Percentiles rank a stretch among this genome's conserved stretches.
Conservation (phyloP, 2,888 invertebrate genomes). For the Chrysopilus asiliformis region DNA sequence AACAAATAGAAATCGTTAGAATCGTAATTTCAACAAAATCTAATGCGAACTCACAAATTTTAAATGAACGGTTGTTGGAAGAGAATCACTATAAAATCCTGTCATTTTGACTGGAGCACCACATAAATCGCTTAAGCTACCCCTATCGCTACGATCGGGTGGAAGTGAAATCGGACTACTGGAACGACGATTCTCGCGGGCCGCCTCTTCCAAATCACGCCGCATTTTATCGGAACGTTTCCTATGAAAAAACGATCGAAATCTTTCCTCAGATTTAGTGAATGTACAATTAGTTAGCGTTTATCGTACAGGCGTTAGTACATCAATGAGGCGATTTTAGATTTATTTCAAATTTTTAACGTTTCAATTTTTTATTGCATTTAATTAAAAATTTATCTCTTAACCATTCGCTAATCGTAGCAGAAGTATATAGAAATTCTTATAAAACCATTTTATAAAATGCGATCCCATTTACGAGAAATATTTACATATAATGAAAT, state of each 20-base stretch:
- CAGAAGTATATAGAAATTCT: too few species aligned
- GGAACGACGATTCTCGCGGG: constrained; percentile 50
- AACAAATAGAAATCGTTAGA: constrained; percentile 7
- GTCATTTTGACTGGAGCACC: constrained; percentile 36
- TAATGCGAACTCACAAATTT: constrained; percentile 54
- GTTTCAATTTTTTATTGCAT: constrained; percentile 4
- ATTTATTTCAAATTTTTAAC: constrained; percentile 6
- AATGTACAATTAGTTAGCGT: constrained; percentile 21
- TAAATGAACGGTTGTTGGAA: constrained; percentile 55
- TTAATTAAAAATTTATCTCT: background rate
- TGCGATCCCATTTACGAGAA: too few species aligned
- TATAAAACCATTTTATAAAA: too few species aligned
- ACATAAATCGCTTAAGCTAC: constrained; percentile 25
- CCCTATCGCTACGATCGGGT: constrained; percentile 28
- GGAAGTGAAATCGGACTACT: constrained; percentile 27
- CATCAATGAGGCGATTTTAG: constrained; percentile 14
- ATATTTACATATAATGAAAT: too few species aligned
- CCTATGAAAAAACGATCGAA: constrained; percentile 47
- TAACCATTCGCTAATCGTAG: too few species aligned
- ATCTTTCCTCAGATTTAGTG: constrained; percentile 30
- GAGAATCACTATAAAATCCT: constrained; percentile 38
- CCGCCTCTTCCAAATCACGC: constrained; percentile 85
- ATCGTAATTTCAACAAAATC: constrained; percentile 1
- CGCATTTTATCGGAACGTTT: constrained; percentile 78
- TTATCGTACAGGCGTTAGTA: constrained; percentile 19